Evolutionary conservation across 2,113 vertebrate species (phyloP).

Genomic region (Tichodroma muraria): DNA sequence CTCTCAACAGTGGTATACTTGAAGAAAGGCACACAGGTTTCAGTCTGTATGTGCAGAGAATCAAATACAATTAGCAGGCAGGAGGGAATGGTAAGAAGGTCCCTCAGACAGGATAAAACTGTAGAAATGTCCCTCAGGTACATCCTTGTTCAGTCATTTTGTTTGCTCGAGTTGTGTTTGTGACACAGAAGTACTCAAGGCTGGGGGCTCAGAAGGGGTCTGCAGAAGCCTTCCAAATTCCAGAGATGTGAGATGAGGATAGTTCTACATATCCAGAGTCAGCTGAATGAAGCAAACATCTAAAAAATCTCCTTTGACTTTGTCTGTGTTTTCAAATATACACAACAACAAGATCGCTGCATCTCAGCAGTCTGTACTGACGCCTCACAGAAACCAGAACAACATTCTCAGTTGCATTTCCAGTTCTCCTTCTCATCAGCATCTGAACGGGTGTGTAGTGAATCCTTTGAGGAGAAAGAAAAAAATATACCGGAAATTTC

Average conservation of each 20-base stretch:
- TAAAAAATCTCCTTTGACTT: background rate
- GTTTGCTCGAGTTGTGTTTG: background rate
- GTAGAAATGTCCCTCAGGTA: background rate
- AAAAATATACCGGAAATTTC: accelerated
- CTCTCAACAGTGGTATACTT: background rate
- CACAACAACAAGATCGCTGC: background rate
- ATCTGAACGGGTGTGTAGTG: background rate
- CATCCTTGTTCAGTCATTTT: background rate
- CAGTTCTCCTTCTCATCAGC: constrained; percentile 42
- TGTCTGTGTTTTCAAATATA: background rate
- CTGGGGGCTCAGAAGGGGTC: background rate
- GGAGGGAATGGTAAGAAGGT: background rate
- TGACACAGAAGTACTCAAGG: background rate
- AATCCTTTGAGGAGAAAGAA: background rate
- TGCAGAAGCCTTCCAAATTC: background rate
- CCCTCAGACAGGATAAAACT: background rate
- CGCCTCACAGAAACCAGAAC: background rate
- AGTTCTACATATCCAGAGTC: background rate
- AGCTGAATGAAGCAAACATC: background rate
- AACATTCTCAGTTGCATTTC: background rate
- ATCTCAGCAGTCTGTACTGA: background rate
- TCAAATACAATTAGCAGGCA: background rate
- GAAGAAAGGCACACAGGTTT: background rate
- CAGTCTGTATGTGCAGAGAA: background rate
- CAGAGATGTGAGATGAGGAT: background rate